A percentile compares a stretch with the other conserved stretches of the same genome.
Evolutionary conservation across 1,140 invertebrate genomes (phyloP).

Genomic region (Aphaenogaster ashmeadi): DNA sequence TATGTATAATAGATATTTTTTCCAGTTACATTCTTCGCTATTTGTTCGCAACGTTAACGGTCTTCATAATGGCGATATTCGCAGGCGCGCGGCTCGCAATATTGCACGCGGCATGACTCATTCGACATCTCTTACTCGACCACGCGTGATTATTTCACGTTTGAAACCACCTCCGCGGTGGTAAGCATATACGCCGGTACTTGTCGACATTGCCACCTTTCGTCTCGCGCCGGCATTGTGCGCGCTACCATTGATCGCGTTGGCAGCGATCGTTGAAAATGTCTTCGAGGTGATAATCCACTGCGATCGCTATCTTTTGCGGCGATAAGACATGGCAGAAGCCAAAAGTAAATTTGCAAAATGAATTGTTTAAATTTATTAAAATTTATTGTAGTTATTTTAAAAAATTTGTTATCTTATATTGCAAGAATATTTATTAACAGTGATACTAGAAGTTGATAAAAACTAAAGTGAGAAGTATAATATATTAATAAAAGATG

Average conservation of each 20-base stretch:
- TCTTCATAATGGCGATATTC: conserved; percentile 58
- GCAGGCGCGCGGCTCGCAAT: conserved; percentile 51
- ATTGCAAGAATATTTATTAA: neutral
- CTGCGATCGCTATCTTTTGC: neutral
- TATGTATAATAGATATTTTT: conserved; percentile 15
- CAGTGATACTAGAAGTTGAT: neutral
- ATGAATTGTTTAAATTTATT: neutral
- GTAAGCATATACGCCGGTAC: conserved; percentile 56
- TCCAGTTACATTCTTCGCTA: conserved; percentile 5
- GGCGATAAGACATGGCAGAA: neutral
- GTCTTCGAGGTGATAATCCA: conserved; percentile 39
- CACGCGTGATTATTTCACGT: conserved; percentile 70
- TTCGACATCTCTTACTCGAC: conserved; percentile 76
- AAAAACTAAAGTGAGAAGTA: conserved; percentile 32
- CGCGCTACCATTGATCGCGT: conserved; percentile 67
- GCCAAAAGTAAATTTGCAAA: neutral
- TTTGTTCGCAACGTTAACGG: conserved; percentile 43
- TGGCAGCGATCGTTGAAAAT: conserved; percentile 55
- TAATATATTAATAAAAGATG: neutral
- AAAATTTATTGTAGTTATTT: neutral
- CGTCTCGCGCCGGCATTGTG: conserved; percentile 42
- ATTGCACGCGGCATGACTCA: conserved; percentile 72
- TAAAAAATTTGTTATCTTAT: neutral
- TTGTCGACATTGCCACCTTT: conserved; percentile 74
- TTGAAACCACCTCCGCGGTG: conserved; percentile 76